Percentiles rank a stretch among this genome's conserved stretches.
Evolutionary conservation across 2,797 vertebrate genomes (phyloP).

Genomic region (Melanotaenia parkinsoni): DNA sequence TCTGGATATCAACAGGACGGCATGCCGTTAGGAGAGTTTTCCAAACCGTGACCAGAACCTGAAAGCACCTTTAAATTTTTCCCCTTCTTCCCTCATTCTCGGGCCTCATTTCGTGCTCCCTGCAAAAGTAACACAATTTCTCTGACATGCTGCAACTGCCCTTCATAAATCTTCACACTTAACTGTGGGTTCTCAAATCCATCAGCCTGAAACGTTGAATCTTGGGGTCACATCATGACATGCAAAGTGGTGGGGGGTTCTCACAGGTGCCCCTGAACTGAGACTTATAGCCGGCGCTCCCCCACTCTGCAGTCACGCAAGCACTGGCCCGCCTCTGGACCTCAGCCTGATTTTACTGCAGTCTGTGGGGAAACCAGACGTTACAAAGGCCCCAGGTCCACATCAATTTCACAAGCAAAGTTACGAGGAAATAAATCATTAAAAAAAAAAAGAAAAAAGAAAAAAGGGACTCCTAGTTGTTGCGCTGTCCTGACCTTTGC

Average conservation of each 20-base stretch:
- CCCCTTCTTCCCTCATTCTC: conserved; percentile 24
- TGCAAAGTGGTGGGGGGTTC: conserved; percentile 40
- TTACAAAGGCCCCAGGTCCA: conserved; percentile 72
- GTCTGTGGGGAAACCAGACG: conserved; percentile 77
- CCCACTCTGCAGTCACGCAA: conserved; percentile 82
- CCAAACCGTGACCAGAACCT: conserved; percentile 56
- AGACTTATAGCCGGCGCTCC: conserved; percentile 58
- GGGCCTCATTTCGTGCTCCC: conserved; percentile 58
- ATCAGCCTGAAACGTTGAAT: conserved; percentile 54
- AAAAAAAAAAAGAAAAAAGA: conserved; percentile 49
- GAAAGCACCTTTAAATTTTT: conserved; percentile 57
- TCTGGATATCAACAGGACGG: conserved; percentile 25
- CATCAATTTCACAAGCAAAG: conserved; percentile 80
- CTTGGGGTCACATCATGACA: conserved; percentile 62
- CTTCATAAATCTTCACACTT: conserved; percentile 76
- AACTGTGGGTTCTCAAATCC: conserved; percentile 60
- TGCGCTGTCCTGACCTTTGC: conserved; percentile 30
- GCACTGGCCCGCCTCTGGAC: conserved; percentile 73
- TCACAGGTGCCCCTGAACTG: conserved; percentile 66
- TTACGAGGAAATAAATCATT: conserved; percentile 83
- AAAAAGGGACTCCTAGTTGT: conserved; percentile 17
- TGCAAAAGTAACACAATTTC: conserved; percentile 61
- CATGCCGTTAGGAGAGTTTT: conserved; percentile 49
- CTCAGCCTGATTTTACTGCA: conserved; percentile 79
- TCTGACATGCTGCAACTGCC: conserved; percentile 46